Conservation (phyloP, 2,888 invertebrate genomes). For the Psylliodes chrysocephalus region DNA sequence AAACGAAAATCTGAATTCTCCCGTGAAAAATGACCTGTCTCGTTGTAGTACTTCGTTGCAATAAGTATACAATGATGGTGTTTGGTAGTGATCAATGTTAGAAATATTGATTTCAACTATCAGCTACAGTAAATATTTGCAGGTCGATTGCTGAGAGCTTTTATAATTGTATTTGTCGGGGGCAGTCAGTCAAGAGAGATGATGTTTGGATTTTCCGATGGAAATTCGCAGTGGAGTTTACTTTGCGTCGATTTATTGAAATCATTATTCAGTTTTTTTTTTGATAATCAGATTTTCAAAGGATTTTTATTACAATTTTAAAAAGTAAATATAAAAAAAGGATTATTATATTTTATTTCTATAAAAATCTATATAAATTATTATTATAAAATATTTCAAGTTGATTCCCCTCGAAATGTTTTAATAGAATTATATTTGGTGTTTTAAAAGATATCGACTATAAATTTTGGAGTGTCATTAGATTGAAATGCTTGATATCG, state of each 20-base stretch:
- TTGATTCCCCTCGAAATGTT: no score
- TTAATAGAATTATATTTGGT: no score
- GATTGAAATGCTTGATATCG: no score
- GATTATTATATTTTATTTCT: no score
- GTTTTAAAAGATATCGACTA: no score
- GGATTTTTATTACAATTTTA: no score
- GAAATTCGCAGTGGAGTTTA: constrained; percentile 2
- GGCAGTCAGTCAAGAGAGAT: constrained; percentile 21
- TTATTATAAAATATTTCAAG: no score
- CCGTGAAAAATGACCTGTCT: background rate
- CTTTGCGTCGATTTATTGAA: constrained; percentile 13
- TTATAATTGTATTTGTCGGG: constrained; percentile 30
- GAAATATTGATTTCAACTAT: constrained; percentile 40
- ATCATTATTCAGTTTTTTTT: constrained; percentile 16
- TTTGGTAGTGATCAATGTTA: constrained; percentile 36
- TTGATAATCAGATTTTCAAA: background rate
- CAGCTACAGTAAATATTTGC: constrained; percentile 45
- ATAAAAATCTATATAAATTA: no score
- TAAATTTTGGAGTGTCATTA: no score
- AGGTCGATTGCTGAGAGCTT: constrained; percentile 37
- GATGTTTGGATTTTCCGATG: constrained; percentile 23
- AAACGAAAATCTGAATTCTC: background rate
- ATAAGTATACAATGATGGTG: background rate
- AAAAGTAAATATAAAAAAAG: no score
- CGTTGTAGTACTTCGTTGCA: background rate